A percentile compares a stretch with the other conserved stretches of the same genome.
Conservation (phyloP, 2,113 vertebrate genomes). For the Machaerirhynchus nigripectus region DNA sequence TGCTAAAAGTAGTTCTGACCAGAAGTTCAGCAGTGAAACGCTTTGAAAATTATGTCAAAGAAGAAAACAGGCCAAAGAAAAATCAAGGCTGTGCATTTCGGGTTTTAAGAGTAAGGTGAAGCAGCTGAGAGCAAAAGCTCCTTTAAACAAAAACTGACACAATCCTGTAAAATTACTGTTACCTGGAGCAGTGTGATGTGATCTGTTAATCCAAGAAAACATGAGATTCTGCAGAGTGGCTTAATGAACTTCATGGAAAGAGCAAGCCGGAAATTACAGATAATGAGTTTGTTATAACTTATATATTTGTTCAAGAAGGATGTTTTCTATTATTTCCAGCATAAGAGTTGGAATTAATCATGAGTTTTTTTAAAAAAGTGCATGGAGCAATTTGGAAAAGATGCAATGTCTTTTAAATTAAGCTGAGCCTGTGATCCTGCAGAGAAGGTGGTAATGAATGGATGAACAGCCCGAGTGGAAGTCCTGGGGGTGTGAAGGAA, state of each 20-base stretch:
- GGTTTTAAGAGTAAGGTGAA: not conserved
- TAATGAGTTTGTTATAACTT: not conserved
- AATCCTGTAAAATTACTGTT: conserved; percentile 6
- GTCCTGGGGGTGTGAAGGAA: not conserved
- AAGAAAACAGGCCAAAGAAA: not conserved
- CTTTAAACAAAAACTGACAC: not conserved
- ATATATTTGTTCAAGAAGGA: not conserved
- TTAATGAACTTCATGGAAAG: conserved; percentile 15
- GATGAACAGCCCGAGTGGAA: not conserved
- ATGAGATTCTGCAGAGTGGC: not conserved
- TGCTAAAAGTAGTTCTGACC: not conserved
- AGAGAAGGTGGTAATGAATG: not conserved
- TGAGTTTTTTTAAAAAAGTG: not conserved
- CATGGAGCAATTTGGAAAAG: not conserved
- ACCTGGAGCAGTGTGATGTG: not conserved
- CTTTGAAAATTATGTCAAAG: not conserved
- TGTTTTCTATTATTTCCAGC: conserved; percentile 5
- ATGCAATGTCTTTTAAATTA: not conserved
- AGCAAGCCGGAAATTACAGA: not conserved
- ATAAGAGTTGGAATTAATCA: not conserved
- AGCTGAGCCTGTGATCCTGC: not conserved
- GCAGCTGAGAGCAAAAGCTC: not conserved
- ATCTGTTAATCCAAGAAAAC: not conserved
- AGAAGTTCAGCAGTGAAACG: not conserved
- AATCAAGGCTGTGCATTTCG: not conserved